Evolutionary conservation across 2,797 vertebrate species (phyloP).

Genomic region (Acanthurus tractus): DNA sequence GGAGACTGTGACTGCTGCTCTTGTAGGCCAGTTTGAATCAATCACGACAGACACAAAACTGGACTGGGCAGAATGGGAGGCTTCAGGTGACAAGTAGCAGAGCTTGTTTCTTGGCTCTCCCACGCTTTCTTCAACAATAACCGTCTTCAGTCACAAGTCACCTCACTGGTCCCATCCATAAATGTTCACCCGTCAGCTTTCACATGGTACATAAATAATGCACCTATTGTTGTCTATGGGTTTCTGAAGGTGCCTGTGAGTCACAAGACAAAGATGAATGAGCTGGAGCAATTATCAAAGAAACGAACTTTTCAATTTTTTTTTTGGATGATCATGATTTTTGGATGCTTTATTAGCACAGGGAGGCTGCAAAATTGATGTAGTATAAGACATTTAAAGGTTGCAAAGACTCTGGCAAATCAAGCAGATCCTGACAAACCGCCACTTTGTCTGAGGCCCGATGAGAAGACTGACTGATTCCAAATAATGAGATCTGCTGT

Average conservation of each 20-base stretch:
- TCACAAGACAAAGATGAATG: neutral
- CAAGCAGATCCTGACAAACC: constrained; percentile 18
- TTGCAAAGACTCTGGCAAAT: constrained; percentile 9
- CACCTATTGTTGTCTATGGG: constrained; percentile 26
- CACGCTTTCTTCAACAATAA: constrained; percentile 67
- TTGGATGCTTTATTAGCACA: neutral
- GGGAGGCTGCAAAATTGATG: neutral
- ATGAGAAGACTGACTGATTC: neutral
- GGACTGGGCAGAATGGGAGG: constrained; percentile 65
- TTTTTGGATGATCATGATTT: neutral
- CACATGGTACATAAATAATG: constrained; percentile 26
- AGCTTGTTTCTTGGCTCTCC: constrained; percentile 70
- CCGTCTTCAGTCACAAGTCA: constrained; percentile 58
- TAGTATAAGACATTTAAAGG: neutral
- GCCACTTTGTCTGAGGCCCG: neutral
- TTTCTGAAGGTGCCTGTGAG: constrained; percentile 28
- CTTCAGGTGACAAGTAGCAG: constrained; percentile 64
- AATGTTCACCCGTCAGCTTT: constrained; percentile 13
- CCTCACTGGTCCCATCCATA: constrained; percentile 25
- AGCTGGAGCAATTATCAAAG: constrained; percentile 3
- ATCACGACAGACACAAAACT: constrained; percentile 58
- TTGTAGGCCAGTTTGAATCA: constrained; percentile 30
- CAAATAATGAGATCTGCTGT: neutral
- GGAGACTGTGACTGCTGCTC: constrained; percentile 49
- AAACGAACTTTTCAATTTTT: neutral